Conservation (phyloP, 1,140 invertebrate genomes). For the Drosophila dunni region DNA sequence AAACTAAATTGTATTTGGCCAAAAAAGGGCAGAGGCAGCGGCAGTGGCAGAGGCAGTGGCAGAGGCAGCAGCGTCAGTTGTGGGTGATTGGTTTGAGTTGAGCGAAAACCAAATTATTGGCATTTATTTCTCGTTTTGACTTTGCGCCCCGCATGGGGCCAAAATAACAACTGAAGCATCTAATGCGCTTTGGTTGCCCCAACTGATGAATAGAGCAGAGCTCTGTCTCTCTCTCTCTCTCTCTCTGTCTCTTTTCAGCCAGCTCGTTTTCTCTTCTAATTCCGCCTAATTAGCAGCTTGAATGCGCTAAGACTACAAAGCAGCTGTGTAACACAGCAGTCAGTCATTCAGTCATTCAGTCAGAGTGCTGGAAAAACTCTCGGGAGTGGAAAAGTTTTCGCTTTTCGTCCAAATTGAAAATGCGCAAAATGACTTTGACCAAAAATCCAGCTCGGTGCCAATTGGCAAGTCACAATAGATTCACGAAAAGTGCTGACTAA, state of each 20-base stretch:
- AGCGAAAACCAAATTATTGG: slow-evolving; percentile 79
- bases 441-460: slow-evolving; percentile 69
- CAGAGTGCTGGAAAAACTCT: slow-evolving; percentile 25
- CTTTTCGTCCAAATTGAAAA: slow-evolving; percentile 80
- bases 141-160: slow-evolving; percentile 34
- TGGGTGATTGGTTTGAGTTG: slow-evolving; percentile 75
- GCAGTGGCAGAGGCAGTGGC: not conserved
- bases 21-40: slow-evolving; percentile 46
- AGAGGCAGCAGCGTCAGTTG: slow-evolving; percentile 12
- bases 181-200: slow-evolving; percentile 67
- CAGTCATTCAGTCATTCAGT: slow-evolving; percentile 23
- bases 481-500: slow-evolving; percentile 49
- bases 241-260: not conserved
- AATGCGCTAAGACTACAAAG: slow-evolving; percentile 82
- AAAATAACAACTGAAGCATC: slow-evolving; percentile 72
- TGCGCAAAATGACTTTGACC: slow-evolving; percentile 81
- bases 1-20: slow-evolving; percentile 71
- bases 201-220: not conserved
- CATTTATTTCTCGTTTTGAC: slow-evolving; percentile 82
- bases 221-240: slow-evolving; percentile 5
- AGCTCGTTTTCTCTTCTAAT: slow-evolving; percentile 55
- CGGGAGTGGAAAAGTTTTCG: slow-evolving; percentile 63
- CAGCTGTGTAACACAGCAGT: slow-evolving; percentile 53
- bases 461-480: slow-evolving; percentile 75
- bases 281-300: slow-evolving; percentile 79